Percentiles rank a stretch among this genome's conserved stretches.
These are phyloP conservation scores for Molothrus aeneus DNA, from an alignment of 2,797 vertebrate species.

Conservation along the genomic window DNA sequence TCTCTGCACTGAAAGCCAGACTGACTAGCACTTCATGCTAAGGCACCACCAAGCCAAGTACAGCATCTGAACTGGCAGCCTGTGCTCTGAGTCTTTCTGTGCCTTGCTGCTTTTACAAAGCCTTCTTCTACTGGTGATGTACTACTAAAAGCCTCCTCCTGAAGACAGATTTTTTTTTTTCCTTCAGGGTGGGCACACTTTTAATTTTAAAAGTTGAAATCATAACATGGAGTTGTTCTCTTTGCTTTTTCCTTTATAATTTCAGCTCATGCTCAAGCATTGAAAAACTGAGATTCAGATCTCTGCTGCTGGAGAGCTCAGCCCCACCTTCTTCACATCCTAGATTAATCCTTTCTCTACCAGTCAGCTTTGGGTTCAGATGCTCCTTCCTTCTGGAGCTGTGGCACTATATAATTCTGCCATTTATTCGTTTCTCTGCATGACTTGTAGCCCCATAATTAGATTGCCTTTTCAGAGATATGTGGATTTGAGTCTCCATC, in stretches of 20 bases:
- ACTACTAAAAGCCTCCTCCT: not conserved
- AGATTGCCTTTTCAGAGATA: not conserved
- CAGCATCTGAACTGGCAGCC: not conserved
- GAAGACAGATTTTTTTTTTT: not conserved
- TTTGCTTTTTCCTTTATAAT: not conserved
- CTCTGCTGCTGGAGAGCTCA: not conserved
- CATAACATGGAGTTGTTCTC: not conserved
- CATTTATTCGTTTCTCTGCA: not conserved
- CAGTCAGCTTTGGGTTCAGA: not conserved
- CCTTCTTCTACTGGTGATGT: not conserved
- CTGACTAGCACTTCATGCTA: not conserved
- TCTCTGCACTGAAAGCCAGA: not conserved
- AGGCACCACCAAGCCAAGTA: not conserved
- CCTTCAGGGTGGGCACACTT: not conserved
- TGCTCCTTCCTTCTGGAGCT: not conserved
- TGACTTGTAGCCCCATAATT: accelerated
- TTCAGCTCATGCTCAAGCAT: not conserved
- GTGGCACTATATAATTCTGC: not conserved
- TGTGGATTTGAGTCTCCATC: not conserved
- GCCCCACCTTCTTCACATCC: not conserved
- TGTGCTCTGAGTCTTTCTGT: not conserved
- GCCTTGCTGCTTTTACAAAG: not conserved
- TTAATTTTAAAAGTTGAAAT: not conserved
- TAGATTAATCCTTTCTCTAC: not conserved
- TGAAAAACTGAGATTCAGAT: not conserved